A percentile compares a stretch with the other conserved stretches of the same genome.
Conservation (phyloP, 2,888 invertebrate species). For the Craniophora ligustri region DNA sequence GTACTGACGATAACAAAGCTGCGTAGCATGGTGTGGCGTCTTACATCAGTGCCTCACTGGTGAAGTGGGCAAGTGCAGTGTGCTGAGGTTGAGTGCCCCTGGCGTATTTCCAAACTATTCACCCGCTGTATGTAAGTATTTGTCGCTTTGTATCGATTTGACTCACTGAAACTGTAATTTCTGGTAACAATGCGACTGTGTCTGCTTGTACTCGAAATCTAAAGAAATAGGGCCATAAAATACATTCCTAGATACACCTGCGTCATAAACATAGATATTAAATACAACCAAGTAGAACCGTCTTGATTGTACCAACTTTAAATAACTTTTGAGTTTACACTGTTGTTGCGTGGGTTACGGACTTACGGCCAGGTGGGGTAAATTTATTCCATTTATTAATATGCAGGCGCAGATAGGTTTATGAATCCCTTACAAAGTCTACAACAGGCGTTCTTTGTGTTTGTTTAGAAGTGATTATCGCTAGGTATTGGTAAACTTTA, state of each 20-base stretch:
- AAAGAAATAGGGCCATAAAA: constrained; percentile 12
- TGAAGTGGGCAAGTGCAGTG: constrained; percentile 64
- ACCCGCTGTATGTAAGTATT: constrained; percentile 63
- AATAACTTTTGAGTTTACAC: constrained; percentile 53
- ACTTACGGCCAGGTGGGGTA: constrained; percentile 43
- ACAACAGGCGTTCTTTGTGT: constrained; percentile 27
- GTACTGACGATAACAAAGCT: constrained; percentile 22
- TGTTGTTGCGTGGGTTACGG: constrained; percentile 49
- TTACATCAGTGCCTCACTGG: constrained; percentile 58
- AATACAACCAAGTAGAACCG: constrained; percentile 37
- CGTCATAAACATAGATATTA: constrained; percentile 38
- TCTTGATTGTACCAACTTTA: constrained; percentile 51
- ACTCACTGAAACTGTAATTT: constrained; percentile 76
- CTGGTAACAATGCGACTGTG: constrained; percentile 49
- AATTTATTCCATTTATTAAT: constrained; percentile 57
- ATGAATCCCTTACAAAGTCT: constrained; percentile 47
- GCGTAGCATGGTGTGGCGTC: constrained; percentile 27
- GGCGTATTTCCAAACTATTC: constrained; percentile 78
- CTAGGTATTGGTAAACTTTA: constrained; percentile 38
- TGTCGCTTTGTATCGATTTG: constrained; percentile 80
- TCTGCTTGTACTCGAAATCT: constrained; percentile 5
- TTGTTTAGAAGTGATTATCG: constrained; percentile 35
- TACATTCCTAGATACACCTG: constrained; percentile 1
- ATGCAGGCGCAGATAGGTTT: constrained; percentile 46
- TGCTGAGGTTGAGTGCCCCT: constrained; percentile 72